Evolutionary conservation across 2,113 vertebrate species (phyloP), one percentile per base, ranked within the genome.

Genomic region (Hippocampus guttulatus): DNA sequence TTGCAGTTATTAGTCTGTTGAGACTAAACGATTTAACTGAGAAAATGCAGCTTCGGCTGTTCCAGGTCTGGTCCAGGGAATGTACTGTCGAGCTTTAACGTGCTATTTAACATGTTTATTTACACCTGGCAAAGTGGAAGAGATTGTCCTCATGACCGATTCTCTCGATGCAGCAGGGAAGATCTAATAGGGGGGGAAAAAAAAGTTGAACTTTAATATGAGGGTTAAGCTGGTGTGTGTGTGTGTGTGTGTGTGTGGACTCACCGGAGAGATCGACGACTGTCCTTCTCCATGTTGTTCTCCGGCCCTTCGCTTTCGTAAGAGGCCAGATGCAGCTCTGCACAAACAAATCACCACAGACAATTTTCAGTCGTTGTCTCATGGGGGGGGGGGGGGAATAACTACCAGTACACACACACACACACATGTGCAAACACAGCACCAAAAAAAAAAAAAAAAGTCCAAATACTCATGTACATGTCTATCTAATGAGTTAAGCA

Each of bases 281-380:
- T 93, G 91, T 98, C 95, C 78, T 98, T 98, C 88, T 98, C 97
- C 87, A 95, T 77, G 79, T 97, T 93, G 89, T 98, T 98, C 90
- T 98, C 96, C 0, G 96, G 97, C 66, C 96, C 94, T 88, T 98
- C 96, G 0, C 96, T 97, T 78, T 98, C 97, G 16, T 98, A 98
- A 0, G 97, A 98, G 33, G 97, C 95, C 92, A 97, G 88, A 75
- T 95, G 96, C 82, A 98, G 93, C 85, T 95, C 97, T 98, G 84
- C 27, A 88, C 11, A 54, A n/a, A 83, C 47, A 80, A 71, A 49
- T 61, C 15, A 61, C 15, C 85, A 66, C 82, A 87, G n/a, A 58
- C 74, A 1, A 16, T 2, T 54, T 40, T 41, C 40, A 21, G 10
- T 40, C 16, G 40, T 38, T n/a, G 30, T 63, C 16, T 2, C 10